Conservation (phyloP, 2,113 vertebrate species). For the Entomyzon cyanotis region DNA sequence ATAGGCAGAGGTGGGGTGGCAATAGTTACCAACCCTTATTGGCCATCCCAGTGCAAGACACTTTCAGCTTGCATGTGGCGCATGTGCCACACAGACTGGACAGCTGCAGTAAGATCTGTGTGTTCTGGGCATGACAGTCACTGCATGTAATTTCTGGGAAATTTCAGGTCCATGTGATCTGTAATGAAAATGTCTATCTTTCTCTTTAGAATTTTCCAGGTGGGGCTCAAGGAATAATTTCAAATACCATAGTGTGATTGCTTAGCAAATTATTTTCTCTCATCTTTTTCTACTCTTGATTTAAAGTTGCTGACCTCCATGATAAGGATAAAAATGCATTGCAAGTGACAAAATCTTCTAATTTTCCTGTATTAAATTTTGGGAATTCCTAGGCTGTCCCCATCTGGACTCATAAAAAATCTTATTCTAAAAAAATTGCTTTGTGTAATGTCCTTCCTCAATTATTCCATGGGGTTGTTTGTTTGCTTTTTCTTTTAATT, state of each 20-base stretch:
- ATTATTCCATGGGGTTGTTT: neutral
- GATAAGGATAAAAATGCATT: neutral
- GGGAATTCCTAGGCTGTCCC: neutral
- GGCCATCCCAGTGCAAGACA: neutral
- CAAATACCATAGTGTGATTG: neutral
- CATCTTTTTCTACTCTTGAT: neutral
- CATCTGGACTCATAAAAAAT: neutral
- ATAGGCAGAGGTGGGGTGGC: neutral
- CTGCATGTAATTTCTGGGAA: neutral
- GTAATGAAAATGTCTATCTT: neutral
- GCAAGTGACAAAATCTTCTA: neutral
- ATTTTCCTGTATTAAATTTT: neutral
- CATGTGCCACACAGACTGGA: neutral
- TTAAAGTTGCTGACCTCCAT: neutral
- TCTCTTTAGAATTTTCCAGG: neutral
- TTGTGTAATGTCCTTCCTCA: neutral
- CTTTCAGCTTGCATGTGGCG: neutral
- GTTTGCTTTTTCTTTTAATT: neutral
- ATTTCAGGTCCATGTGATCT: neutral
- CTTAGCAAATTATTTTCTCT: neutral
- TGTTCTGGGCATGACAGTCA: neutral
- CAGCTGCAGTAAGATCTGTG: neutral
- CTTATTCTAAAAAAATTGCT: neutral
- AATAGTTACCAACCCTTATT: neutral
- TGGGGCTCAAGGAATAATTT: neutral